A percentile compares a stretch with the other conserved stretches of the same genome.
These are phyloP conservation scores for Solea senegalensis DNA, from an alignment of 2,113 vertebrate genomes.

Conservation along the genomic window DNA sequence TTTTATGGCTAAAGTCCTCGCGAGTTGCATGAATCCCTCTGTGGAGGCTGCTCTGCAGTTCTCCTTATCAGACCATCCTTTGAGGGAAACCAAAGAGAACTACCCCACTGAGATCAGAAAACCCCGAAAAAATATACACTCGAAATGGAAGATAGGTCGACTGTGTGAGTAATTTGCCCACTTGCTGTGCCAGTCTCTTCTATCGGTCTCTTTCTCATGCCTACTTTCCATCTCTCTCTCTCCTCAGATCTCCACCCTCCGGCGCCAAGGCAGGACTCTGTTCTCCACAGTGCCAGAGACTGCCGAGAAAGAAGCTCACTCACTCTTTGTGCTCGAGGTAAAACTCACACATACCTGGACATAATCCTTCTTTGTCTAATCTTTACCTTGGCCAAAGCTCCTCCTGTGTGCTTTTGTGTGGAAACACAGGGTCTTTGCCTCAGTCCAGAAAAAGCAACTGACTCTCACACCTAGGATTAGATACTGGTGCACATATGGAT, in stretches of 20 bases:
- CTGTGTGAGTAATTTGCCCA: neutral
- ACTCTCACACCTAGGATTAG: conserved; percentile 18
- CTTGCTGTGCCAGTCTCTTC: conserved; percentile 25
- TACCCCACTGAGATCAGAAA: conserved; percentile 11
- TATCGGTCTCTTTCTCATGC: conserved; percentile 34
- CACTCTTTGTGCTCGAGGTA: conserved; percentile 97
- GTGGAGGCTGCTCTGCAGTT: too few species aligned
- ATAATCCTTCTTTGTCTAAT: conserved; percentile 26
- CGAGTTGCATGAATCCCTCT: too few species aligned
- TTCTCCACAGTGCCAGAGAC: conserved; percentile 89
- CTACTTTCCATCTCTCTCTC: conserved; percentile 21
- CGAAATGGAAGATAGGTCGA: neutral
- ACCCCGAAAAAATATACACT: neutral
- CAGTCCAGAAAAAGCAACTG: conserved; percentile 8
- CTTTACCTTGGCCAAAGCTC: conserved; percentile 11
- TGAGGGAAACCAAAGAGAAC: conserved; percentile 11
- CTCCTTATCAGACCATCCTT: neutral
- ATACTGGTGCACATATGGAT: conserved; percentile 1
- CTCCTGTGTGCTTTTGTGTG: conserved; percentile 14
- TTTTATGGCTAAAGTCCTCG: too few species aligned
- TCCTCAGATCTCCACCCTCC: conserved; percentile 87
- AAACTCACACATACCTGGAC: conserved; percentile 52
- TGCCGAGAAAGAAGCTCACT: conserved; percentile 90
- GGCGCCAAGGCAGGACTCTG: conserved; percentile 89
- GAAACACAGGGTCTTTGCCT: conserved; percentile 27